Percentiles rank a stretch among this genome's conserved stretches.
phyloP scores from a whole-genome alignment of 1,140 invertebrate genomes.

The Penaeus indicus region DNA sequence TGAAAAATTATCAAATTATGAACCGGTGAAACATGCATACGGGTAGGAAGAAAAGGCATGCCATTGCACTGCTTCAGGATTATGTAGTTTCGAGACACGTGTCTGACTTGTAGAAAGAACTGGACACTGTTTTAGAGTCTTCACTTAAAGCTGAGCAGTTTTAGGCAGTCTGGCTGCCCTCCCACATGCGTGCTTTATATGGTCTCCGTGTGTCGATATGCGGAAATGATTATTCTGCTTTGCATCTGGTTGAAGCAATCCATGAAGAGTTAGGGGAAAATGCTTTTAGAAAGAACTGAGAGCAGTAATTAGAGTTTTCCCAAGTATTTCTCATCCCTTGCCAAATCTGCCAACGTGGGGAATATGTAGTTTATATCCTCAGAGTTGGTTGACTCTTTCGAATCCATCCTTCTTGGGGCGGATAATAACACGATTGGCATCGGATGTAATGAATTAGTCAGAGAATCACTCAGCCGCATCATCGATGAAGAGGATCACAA shows the following conservation, averaged over 20 bases:
- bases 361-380: conserved; percentile 20
- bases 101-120: not conserved
- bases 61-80: too few species aligned
- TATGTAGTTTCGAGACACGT: too few species aligned
- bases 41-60: too few species aligned
- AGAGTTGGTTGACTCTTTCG: conserved; percentile 10
- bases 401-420: not conserved
- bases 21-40: too few species aligned
- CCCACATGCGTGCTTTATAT: not conserved
- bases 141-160: not conserved
- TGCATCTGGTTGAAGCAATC: conserved; percentile 13
- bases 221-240: conserved; percentile 6
- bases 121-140: conserved; percentile 4
- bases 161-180: not conserved
- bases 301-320: not conserved
- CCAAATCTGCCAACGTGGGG: conserved; percentile 21
- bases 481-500: conserved; percentile 3
- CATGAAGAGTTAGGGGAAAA: not conserved
- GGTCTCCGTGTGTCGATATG: not conserved
- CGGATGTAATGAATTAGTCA: not conserved
- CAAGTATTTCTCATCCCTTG: not conserved
- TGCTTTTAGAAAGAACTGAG: not conserved
- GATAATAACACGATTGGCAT: not conserved
- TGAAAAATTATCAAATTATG: too few species aligned
- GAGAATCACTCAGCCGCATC: not conserved